These are phyloP conservation scores for Hoplostethus atlanticus DNA, from an alignment of 2,797 vertebrate genomes.

Conservation along the genomic window DNA sequence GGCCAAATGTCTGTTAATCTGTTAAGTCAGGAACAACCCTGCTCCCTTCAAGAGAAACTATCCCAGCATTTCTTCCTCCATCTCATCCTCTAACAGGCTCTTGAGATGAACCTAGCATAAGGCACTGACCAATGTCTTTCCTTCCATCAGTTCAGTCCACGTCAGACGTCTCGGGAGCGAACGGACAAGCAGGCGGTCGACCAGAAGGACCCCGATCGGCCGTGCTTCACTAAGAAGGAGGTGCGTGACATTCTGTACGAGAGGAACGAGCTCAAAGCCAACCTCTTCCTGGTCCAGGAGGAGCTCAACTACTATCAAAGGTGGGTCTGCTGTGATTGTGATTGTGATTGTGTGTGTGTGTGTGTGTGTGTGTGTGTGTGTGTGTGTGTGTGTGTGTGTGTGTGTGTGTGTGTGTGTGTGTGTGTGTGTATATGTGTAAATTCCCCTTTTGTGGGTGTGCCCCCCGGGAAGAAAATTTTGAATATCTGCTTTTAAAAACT, in stretches of 20 bases:
- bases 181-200: slow-evolving; percentile 66
- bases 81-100: too few relatives aligned
- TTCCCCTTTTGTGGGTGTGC: too few relatives aligned
- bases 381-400: background rate
- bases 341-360: background rate
- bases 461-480: too few relatives aligned
- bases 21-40: too few relatives aligned
- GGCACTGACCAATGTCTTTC: slow-evolving; percentile 2
- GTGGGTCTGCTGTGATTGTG: slow-evolving; percentile 72
- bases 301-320: slow-evolving; percentile 95
- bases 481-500: too few relatives aligned
- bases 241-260: slow-evolving; percentile 94
- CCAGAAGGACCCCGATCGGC: slow-evolving; percentile 80
- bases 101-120: background rate
- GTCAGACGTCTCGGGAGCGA: slow-evolving; percentile 39
- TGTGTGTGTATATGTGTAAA: too few relatives aligned
- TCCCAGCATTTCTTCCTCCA: too few relatives aligned
- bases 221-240: slow-evolving; percentile 92
- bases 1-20: background rate
- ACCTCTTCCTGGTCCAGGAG: slow-evolving; percentile 96
- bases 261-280: slow-evolving; percentile 96
- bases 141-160: slow-evolving; percentile 63
- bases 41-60: too few relatives aligned
- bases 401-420: background rate
- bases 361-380: background rate